Base-by-base conservation (phyloP, 2,113 vertebrate species). In the Myotis brandtii region DNA sequence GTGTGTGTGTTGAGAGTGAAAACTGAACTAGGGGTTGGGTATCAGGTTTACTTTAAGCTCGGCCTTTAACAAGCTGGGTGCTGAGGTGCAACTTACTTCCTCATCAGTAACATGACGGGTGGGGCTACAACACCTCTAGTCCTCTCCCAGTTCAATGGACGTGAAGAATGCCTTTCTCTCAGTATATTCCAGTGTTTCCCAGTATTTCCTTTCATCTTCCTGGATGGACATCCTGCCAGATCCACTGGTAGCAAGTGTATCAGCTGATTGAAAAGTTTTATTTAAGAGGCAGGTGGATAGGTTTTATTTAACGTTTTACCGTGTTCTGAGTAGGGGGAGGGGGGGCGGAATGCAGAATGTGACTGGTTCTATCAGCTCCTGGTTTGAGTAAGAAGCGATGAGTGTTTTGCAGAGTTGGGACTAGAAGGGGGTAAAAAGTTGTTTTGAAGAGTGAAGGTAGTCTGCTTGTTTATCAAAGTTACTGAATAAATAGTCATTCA, bases 351-450 rank as follows among this genome's bases (percentile, higher is more conserved):
- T 4, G 16, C 1, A 43, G 32, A 52, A 52, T 25, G 7, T 32
- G 46, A 46, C 62, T 59, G 9, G 23, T 76, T 52, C 64, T 76
- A 54, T 91, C 43, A 81, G 64, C 16, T 94, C 62, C 75, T 73
- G 16, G n/a, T 46, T 86, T 93, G 87, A 94, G 25, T 87, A 72
- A 92, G 56, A 81, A 94, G 46, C 30, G 32, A 16, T 37, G 12
- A 79, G 21, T 92, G 16, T 91, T 70, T 54, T 54, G 69, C 73
- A 25, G 73, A 93, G 62, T 37, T 43, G 32, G 9, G 11, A 85
- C 3, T 16, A 80, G 70, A 90, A 59, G 3, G 3, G 69, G 30
- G 16, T 43, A 67, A 66, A 50, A 50, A 14, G 17, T 18, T 50
- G 34, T 34, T 67, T 82, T 91, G 34, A 88, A 88, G 64, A 86